These are phyloP conservation scores for Schizopygopsis pylzovi DNA, from an alignment of 2,797 vertebrate genomes.

Conservation along the genomic window DNA sequence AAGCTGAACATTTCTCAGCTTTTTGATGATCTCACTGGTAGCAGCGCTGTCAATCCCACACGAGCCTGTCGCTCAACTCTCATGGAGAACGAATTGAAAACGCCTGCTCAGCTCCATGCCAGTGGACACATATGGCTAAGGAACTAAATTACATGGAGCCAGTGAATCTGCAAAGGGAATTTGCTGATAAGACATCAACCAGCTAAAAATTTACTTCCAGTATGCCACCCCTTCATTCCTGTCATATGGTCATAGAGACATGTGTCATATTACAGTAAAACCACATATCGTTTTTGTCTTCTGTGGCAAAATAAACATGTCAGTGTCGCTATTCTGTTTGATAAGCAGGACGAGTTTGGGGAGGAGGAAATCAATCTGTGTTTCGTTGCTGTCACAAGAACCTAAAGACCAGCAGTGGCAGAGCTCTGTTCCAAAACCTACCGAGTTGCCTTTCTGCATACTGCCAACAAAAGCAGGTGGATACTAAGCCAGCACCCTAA, in stretches of 20 bases:
- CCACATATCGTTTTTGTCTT: conserved; percentile 28
- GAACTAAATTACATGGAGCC: conserved; percentile 6
- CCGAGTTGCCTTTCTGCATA: background rate
- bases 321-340: conserved; percentile 7
- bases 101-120: background rate
- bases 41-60: background rate
- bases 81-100: conserved; percentile 14
- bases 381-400: conserved; percentile 18
- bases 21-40: background rate
- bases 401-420: conserved; percentile 23
- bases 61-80: background rate
- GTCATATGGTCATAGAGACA: conserved; percentile 6
- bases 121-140: conserved; percentile 11
- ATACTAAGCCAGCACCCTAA: conserved; percentile 4
- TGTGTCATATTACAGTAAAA: conserved; percentile 34
- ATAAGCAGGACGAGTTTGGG: conserved; percentile 7
- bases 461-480: conserved; percentile 10
- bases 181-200: conserved; percentile 3
- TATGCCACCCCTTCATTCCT: conserved; percentile 4
- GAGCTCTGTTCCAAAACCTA: background rate
- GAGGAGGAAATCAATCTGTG: conserved; percentile 39
- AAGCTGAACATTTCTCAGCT: conserved; percentile 5
- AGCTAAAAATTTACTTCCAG: background rate
- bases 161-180: background rate
- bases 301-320: conserved; percentile 7